Evolutionary conservation across 2,797 vertebrate species (phyloP).

Genomic region (Amphiprion clarkii): DNA sequence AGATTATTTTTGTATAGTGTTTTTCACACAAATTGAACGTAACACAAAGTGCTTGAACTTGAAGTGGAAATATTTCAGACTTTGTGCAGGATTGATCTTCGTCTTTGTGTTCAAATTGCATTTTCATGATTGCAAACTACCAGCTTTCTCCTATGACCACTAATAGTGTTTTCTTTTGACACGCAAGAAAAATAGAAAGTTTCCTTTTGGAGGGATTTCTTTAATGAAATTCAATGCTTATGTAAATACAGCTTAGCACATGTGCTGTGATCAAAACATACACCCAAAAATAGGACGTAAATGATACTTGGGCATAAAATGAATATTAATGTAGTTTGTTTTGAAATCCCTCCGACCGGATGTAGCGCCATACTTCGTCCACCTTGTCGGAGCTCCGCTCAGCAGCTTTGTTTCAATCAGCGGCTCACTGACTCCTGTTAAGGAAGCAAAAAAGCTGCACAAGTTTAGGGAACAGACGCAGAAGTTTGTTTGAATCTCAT

Average conservation of each 20-base stretch:
- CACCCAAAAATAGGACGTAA: not conserved
- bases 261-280: not conserved
- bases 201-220: no score
- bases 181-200: no score
- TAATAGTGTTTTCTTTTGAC: no score
- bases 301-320: no score
- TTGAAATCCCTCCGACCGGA: conserved; percentile 44
- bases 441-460: conserved; percentile 6
- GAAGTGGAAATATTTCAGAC: no score
- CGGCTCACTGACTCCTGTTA: not conserved
- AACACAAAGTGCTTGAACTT: no score
- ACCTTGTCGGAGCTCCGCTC: not conserved
- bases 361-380: accelerated
- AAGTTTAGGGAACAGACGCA: not conserved
- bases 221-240: not conserved
- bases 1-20: no score
- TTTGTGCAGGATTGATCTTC: no score
- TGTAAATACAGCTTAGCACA: not conserved
- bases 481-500: not conserved
- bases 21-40: no score
- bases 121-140: no score
- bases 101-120: no score
- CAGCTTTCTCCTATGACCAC: no score
- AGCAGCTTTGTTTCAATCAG: conserved; percentile 47
- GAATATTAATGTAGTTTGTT: conserved; percentile 36